Evolutionary conservation across 1,140 invertebrate genomes (phyloP).

Genomic region (Nasonia longicornis): DNA sequence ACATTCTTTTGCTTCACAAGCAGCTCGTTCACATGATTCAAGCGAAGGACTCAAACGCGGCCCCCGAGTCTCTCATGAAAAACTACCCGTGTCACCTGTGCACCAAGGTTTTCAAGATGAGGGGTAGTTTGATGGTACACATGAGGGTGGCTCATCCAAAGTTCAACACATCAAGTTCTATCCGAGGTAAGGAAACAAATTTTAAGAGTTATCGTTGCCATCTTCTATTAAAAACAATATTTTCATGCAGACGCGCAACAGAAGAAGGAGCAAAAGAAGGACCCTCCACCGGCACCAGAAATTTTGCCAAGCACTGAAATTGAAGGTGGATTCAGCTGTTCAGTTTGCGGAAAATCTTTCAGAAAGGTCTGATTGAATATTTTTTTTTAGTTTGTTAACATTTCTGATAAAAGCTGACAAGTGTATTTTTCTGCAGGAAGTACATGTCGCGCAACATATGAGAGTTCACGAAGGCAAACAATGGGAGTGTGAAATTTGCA

Average conservation of each 20-base stretch:
- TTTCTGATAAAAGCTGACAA: not conserved
- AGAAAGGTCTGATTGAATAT: constrained; percentile 63
- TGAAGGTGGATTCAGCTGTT: constrained; percentile 61
- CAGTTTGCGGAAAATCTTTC: constrained; percentile 69
- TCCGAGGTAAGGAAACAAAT: not conserved
- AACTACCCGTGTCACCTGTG: constrained; percentile 83
- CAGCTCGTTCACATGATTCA: constrained; percentile 78
- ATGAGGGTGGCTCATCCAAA: constrained; percentile 81
- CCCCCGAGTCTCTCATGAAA: constrained; percentile 60
- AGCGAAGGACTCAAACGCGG: constrained; percentile 64
- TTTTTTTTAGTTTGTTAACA: not conserved
- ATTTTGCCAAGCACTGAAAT: not conserved
- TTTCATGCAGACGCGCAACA: not conserved
- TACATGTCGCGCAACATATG: constrained; percentile 70
- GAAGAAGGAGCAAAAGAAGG: not conserved
- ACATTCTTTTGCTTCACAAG: constrained; percentile 80
- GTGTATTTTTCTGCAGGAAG: constrained; percentile 61
- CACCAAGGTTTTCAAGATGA: constrained; percentile 83
- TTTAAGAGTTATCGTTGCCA: not conserved
- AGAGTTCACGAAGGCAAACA: constrained; percentile 73
- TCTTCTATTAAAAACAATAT: not conserved
- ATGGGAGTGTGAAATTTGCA: constrained; percentile 88
- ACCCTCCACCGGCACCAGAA: not conserved
- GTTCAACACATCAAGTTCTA: constrained; percentile 49
- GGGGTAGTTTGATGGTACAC: constrained; percentile 84